Conservation (phyloP, 1,140 invertebrate genomes). For the Pogonomyrmex californicus region DNA sequence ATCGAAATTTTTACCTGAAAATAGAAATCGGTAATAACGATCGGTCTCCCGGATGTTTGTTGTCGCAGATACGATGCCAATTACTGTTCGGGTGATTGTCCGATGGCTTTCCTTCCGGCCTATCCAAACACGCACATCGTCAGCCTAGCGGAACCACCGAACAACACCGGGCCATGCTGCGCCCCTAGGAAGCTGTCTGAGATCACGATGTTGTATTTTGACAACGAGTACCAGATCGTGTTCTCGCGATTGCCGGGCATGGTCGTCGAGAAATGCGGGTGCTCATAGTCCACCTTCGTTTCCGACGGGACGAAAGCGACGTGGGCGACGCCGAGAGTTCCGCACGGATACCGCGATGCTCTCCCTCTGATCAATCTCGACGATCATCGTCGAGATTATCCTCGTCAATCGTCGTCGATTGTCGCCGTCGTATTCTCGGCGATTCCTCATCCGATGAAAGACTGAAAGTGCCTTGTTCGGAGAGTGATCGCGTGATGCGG, state of each 20-base stretch:
- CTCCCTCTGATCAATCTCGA: conserved; percentile 31
- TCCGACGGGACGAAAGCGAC: conserved; percentile 18
- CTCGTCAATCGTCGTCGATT: conserved; percentile 31
- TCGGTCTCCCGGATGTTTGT: conserved; percentile 41
- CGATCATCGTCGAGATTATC: conserved; percentile 6
- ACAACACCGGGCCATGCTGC: conserved; percentile 94
- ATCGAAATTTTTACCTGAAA: too few species aligned
- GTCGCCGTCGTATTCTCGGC: conserved; percentile 62
- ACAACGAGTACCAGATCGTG: conserved; percentile 95
- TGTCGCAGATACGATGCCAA: conserved; percentile 94
- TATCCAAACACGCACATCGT: conserved; percentile 98
- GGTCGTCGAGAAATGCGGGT: conserved; percentile 97
- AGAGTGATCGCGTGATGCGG: conserved; percentile 60
- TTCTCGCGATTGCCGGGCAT: conserved; percentile 96
- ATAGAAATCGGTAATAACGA: background rate
- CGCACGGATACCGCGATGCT: background rate
- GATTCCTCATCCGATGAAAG: conserved; percentile 73
- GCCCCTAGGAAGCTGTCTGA: conserved; percentile 95
- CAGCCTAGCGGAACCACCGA: conserved; percentile 90
- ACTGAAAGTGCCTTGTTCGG: conserved; percentile 77
- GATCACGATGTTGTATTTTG: conserved; percentile 97
- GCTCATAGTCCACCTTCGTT: conserved; percentile 90
- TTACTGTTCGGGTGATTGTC: conserved; percentile 98
- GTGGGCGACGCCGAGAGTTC: conserved; percentile 32
- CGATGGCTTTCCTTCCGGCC: conserved; percentile 95